Evolutionary conservation across 35 echinoderm and acorn worm genomes (phyloP), one percentile per base, ranked within the genome.

Genomic region (Lytechinus variegatus): DNA sequence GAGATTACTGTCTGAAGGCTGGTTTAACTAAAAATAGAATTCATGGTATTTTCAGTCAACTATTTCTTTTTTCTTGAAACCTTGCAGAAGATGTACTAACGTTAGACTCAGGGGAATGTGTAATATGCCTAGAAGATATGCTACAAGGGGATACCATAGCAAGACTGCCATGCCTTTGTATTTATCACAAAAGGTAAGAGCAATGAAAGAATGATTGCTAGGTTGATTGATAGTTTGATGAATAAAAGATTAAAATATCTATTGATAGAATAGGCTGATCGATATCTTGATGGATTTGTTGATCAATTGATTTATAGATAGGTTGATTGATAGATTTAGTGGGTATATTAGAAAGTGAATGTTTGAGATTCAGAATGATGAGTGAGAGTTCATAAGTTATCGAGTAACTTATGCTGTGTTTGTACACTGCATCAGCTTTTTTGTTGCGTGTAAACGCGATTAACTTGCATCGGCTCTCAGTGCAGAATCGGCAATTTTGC

Each of bases 91-190:
- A 99, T 94, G 98, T 99, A 53, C 96, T 99, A 94, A 95, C 87
- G 55, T 58, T 91, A 55, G 98, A 99, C 91, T 96, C 97, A 95
- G 98, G 98, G 51, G 98, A 99, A 86, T 99, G 98, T 96, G 97
- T 97, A 89, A 99, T 99, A 96, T 99, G 98, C 89, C 95, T 99
- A 94, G 98, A 99, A 54, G 98, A 99, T 54, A 94, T 99, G 95
- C 56, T 94, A 29, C 97, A 99, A 86, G 98, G 98, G 52, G 97
- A 99, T 87, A 97, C 97, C 94, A 99, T 99, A 89, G 98, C 98
- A 93, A 95, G 98, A 71, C 96, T 99, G 96, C 97, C 98, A 91
- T 99, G 98, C 95, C 98, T 99, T 96, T 99, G 98, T 97, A 99
- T 99, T 92, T 99, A 99, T 96, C 98, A 99, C 94, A 99, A 99